Evolutionary conservation across 2,113 vertebrate species (phyloP).

Genomic region (Symphodus melops): DNA sequence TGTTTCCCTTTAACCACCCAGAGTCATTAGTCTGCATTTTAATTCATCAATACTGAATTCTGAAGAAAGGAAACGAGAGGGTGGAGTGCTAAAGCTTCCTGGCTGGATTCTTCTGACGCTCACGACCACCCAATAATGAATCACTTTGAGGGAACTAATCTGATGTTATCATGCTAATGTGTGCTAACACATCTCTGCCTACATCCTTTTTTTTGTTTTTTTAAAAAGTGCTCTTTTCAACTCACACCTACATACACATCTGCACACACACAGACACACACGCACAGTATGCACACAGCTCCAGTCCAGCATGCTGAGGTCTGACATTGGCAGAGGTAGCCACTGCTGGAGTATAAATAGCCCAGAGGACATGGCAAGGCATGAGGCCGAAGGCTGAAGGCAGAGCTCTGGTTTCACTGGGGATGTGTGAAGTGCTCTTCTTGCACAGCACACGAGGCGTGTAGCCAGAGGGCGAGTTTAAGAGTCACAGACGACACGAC

Average conservation of each 20-base stretch:
- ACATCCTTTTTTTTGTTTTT: conserved; percentile 4
- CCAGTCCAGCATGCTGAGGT: conserved; percentile 55
- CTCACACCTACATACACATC: conserved; percentile 13
- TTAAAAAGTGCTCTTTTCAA: conserved; percentile 17
- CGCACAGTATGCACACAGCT: conserved; percentile 37
- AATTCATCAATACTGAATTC: neutral
- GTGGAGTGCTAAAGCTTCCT: neutral
- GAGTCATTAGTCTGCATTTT: no score
- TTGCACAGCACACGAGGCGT: conserved; percentile 58
- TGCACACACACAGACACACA: conserved; percentile 11
- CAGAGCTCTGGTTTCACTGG: conserved; percentile 80
- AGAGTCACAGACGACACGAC: conserved; percentile 47
- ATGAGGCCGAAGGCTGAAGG: conserved; percentile 62
- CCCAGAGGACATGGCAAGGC: conserved; percentile 72
- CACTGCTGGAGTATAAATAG: conserved; percentile 81
- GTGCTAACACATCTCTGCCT: neutral
- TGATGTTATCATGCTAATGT: conserved; percentile 1
- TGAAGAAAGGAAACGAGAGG: neutral
- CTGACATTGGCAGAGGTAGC: conserved; percentile 66
- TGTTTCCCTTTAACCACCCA: neutral
- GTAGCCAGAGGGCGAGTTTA: conserved; percentile 49
- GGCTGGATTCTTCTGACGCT: neutral
- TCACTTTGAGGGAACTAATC: neutral
- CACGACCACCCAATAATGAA: neutral
- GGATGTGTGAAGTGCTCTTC: conserved; percentile 70